These are phyloP conservation scores for Nephrocerus scutellatus DNA, from an alignment of 2,888 invertebrate genomes.

Conservation along the genomic window DNA sequence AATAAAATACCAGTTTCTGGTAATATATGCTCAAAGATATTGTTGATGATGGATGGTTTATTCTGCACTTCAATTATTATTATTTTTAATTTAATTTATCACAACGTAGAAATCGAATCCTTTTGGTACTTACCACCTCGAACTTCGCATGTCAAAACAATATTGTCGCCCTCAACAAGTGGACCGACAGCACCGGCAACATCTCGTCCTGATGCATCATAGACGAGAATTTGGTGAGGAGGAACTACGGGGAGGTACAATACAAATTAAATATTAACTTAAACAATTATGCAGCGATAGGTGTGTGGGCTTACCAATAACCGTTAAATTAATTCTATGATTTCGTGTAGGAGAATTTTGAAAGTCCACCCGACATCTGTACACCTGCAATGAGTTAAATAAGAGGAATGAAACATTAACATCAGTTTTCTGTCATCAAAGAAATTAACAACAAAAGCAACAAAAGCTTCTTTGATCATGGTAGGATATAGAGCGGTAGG, in stretches of 20 bases:
- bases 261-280: background rate
- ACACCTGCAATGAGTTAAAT: conserved; percentile 47
- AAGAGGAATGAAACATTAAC: background rate
- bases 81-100: no score
- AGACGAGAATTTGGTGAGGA: conserved; percentile 76
- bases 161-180: conserved; percentile 71
- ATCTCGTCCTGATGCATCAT: conserved; percentile 76
- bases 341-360: conserved; percentile 82
- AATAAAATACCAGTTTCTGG: no score
- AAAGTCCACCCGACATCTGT: conserved; percentile 85
- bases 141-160: conserved; percentile 79
- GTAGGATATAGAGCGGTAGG: conserved; percentile 18
- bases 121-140: conserved; percentile 77
- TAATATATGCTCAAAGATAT: no score
- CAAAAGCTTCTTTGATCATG: background rate
- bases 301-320: conserved; percentile 72
- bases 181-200: conserved; percentile 75
- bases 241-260: conserved; percentile 77
- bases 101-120: no score
- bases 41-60: no score
- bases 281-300: conserved; percentile 24
- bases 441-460: background rate
- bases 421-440: background rate
- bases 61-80: no score
- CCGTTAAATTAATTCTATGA: conserved; percentile 80